A percentile compares a stretch with the other conserved stretches of the same genome.
phyloP scores from a whole-genome alignment of 2,797 vertebrate species.

The Rhinatrema bivittatum region DNA sequence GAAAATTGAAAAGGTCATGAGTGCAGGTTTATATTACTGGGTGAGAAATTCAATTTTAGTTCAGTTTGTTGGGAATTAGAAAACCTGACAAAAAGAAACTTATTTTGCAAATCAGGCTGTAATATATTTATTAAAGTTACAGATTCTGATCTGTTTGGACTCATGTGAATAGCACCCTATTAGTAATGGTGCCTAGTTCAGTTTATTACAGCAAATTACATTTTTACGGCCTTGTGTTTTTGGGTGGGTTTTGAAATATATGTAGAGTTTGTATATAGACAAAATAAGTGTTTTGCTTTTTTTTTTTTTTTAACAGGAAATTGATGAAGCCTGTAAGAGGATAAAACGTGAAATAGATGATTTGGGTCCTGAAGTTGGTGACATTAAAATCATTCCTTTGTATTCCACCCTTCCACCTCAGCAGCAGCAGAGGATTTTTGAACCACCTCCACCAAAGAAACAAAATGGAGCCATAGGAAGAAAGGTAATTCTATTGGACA shows the following conservation, averaged over 20 bases:
- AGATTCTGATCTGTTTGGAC: conserved; percentile 26
- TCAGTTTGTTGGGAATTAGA: conserved; percentile 57
- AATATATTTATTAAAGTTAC: conserved; percentile 30
- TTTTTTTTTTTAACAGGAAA: conserved; percentile 69
- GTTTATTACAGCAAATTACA: too few species aligned
- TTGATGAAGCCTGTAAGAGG: conserved; percentile 96
- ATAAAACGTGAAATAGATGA: conserved; percentile 98
- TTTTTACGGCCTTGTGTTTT: neutral
- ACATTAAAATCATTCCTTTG: conserved; percentile 98
- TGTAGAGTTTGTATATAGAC: neutral
- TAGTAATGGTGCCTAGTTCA: neutral
- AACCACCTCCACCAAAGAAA: conserved; percentile 91
- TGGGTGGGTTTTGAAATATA: neutral
- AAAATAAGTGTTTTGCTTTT: neutral
- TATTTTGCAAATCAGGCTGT: conserved; percentile 41
- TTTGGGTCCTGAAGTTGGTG: conserved; percentile 93
- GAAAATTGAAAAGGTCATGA: conserved; percentile 59
- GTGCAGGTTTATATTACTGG: conserved; percentile 54
- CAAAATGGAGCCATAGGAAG: conserved; percentile 91
- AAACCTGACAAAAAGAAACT: conserved; percentile 35
- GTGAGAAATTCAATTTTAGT: conserved; percentile 56
- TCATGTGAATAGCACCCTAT: too few species aligned
- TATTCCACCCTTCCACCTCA: conserved; percentile 96
- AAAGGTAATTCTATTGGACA: conserved; percentile 64
- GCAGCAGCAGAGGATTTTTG: conserved; percentile 96